Base-by-base conservation (phyloP, 2,797 vertebrate species). In the Oreochromis mossambicus region DNA sequence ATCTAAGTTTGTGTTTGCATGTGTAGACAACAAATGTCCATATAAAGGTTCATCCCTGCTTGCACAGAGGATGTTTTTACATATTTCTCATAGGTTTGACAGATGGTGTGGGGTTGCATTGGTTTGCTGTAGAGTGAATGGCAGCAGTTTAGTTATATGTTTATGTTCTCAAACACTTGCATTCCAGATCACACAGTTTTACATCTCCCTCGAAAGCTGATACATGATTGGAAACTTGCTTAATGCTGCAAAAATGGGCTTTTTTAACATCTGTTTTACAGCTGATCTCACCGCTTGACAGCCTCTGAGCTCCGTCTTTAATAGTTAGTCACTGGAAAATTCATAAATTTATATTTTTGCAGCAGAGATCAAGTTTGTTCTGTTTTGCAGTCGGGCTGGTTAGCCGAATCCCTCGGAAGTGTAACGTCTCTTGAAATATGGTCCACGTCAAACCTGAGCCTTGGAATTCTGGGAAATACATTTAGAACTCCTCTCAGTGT, bases 381-480 rank as follows among this genome's bases (percentile, higher is more conserved):
- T 79, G 77, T 89, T 81, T 43, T 80, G 82, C 68, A 7, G 50
- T 3, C 6, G 5, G 26, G 36, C 50, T 12, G 55, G n/a, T 77
- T 58, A 11, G 21, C 76, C 9, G 70, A 88, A 82, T 77, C 80
- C 85, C 82, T 83, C 56, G 1, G 80, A 89, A 86, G 77, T 89
- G 43, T 73, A 88, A 36, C 4, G 14, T 78, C 85, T 88, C 80
- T 90, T 85, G 89, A 88, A 91, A 90, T 51, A 46, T 38, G 17
- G 21, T 32, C 79, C 66, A 54, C 81, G 81, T 89, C 88, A 86
- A 92, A 89, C 79, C 88, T 85, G 82, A 91, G 80, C 78, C 70
- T 78, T 78, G 86, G 82, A 88, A 90, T 89, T 85, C 92, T 93
- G 92, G 89, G 91, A 92, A 94, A 93, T 58, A 73, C 90, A 93